phyloP scores from a whole-genome alignment of 37 sponge, comb jelly and placozoan species.

The Haliclona indistincta region DNA sequence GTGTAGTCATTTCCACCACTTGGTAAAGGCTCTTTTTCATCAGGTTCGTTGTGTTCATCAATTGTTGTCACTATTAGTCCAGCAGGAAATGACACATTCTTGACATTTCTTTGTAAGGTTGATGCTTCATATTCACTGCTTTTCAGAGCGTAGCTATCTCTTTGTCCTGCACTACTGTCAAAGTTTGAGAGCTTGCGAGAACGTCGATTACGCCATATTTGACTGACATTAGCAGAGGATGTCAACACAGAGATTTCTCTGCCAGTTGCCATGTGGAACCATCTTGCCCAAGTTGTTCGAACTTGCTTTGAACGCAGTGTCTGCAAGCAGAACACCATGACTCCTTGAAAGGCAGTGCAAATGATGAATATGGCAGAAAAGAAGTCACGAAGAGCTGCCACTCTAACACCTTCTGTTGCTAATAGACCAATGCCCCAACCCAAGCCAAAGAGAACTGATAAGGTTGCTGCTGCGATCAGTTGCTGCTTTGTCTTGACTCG shows the following conservation, averaged over 20 bases:
- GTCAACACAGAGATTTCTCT: not conserved
- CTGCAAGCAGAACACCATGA: slow-evolving; percentile 37
- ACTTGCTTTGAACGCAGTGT: slow-evolving; percentile 34
- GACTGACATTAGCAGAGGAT: no score
- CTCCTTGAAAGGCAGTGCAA: slow-evolving; percentile 29
- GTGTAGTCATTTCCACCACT: no score
- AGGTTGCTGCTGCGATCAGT: not conserved
- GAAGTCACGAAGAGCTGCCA: not conserved
- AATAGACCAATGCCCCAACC: slow-evolving; percentile 34
- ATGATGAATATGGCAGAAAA: slow-evolving; percentile 38
- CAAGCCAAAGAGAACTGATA: slow-evolving; percentile 36
- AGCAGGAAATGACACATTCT: no score
- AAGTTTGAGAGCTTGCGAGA: no score
- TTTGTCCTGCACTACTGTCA: no score
- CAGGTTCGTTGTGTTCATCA: no score
- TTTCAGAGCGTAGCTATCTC: no score
- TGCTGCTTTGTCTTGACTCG: not conserved
- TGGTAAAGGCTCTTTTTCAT: no score
- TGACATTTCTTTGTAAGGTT: no score
- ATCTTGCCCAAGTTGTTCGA: slow-evolving; percentile 26
- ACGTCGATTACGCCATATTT: no score
- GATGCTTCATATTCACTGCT: no score
- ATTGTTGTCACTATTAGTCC: no score
- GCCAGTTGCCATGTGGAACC: slow-evolving; percentile 1
- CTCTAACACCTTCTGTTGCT: slow-evolving; percentile 10